These are phyloP conservation scores for Maconellicoccus hirsutus DNA, from an alignment of 1,140 invertebrate genomes.

Conservation along the genomic window DNA sequence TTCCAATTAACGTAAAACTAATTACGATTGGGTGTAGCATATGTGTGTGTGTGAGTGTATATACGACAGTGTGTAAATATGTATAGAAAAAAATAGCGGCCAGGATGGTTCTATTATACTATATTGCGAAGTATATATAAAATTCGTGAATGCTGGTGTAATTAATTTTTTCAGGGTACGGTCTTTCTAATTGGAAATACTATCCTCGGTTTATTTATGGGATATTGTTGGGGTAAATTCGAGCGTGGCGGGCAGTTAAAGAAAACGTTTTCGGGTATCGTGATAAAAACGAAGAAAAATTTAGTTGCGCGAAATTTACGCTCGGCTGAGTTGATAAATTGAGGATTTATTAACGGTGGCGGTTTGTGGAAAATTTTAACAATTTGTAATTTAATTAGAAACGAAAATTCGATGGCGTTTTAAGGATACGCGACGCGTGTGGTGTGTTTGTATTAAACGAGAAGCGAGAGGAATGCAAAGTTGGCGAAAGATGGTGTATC, in stretches of 20 bases:
- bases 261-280: neutral
- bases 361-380: neutral
- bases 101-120: no score
- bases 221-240: neutral
- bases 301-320: neutral
- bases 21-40: no score
- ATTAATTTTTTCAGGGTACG: neutral
- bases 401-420: no score
- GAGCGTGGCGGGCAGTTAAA: neutral
- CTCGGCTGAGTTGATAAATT: neutral
- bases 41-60: no score
- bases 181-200: neutral
- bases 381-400: constrained; percentile 10
- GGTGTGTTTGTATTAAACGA: no score
- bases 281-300: neutral
- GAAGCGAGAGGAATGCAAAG: no score
- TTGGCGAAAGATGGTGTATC: no score
- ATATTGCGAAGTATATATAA: no score
- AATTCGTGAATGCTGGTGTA: neutral
- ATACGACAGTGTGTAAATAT: no score
- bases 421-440: neutral
- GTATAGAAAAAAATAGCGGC: no score
- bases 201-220: neutral
- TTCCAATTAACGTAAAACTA: no score
- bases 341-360: constrained; percentile 2